A percentile compares a stretch with the other conserved stretches of the same genome.
phyloP scores from a whole-genome alignment of 1,140 invertebrate species.

The Hypothenemus hampei region DNA sequence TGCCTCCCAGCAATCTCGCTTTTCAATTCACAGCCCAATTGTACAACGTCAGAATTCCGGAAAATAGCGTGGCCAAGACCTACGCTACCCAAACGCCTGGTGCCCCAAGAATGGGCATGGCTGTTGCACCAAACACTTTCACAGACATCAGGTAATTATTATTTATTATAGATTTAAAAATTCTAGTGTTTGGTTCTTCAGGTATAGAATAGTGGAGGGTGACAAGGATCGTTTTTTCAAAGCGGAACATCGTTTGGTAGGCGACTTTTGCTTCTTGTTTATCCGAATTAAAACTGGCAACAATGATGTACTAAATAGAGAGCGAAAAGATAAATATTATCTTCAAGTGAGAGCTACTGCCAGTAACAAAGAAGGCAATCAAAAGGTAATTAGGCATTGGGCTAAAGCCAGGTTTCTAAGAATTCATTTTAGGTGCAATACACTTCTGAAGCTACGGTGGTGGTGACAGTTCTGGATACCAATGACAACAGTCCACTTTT shows the following conservation, averaged over 20 bases:
- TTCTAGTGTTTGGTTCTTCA: constrained; percentile 30
- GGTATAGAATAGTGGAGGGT: constrained; percentile 77
- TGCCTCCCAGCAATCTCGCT: constrained; percentile 30
- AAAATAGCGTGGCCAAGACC: constrained; percentile 85
- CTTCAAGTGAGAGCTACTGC: constrained; percentile 75
- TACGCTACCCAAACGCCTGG: constrained; percentile 58
- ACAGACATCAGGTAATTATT: constrained; percentile 53
- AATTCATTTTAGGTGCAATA: constrained; percentile 37
- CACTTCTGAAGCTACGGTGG: constrained; percentile 69
- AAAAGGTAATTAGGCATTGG: constrained; percentile 39
- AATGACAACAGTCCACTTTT: constrained; percentile 93
- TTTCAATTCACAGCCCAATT: constrained; percentile 65
- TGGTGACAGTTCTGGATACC: constrained; percentile 77
- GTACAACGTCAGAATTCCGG: constrained; percentile 89
- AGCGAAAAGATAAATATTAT: constrained; percentile 77
- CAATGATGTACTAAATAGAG: constrained; percentile 81
- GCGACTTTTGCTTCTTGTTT: constrained; percentile 89
- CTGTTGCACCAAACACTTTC: constrained; percentile 38
- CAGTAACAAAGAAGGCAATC: constrained; percentile 54
- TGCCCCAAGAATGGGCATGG: constrained; percentile 53
- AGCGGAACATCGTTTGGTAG: constrained; percentile 78
- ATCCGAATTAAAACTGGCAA: constrained; percentile 82
- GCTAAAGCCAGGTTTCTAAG: neutral
- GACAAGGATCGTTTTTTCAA: constrained; percentile 90
- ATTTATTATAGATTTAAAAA: neutral